Percentiles rank a stretch among this genome's conserved stretches.
Evolutionary conservation across 2,797 vertebrate genomes (phyloP).

Genomic region (Chaetophractus vellerosus): DNA sequence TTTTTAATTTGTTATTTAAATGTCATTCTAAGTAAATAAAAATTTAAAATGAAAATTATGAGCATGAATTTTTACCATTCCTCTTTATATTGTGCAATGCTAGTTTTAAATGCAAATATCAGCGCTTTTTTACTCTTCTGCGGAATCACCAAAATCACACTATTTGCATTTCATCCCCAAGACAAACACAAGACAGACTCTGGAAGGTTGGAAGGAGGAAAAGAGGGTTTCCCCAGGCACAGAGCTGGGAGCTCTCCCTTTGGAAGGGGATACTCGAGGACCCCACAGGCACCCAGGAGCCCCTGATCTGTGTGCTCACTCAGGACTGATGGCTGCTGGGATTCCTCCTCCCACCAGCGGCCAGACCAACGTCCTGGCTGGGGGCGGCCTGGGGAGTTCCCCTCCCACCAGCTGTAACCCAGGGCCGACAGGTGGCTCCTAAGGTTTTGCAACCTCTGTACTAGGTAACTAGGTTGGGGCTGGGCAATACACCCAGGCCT

Average conservation of each 20-base stretch:
- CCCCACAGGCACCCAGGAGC: background rate
- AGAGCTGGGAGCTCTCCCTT: background rate
- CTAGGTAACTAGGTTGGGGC: background rate
- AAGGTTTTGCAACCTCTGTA: background rate
- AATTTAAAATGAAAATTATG: background rate
- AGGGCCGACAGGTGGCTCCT: background rate
- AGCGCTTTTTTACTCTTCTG: slow-evolving; percentile 15
- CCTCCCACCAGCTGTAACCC: background rate
- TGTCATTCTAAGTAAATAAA: slow-evolving; percentile 48
- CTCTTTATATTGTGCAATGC: background rate
- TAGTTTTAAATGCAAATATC: slow-evolving; percentile 32
- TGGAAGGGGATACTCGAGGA: background rate
- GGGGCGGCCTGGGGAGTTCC: background rate
- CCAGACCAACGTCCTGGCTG: background rate
- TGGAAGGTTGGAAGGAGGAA: background rate
- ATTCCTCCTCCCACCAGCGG: background rate
- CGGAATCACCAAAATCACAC: background rate
- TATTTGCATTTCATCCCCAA: background rate
- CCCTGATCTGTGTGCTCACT: too few relatives aligned
- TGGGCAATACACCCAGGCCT: background rate
- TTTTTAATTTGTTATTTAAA: background rate
- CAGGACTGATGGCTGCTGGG: background rate
- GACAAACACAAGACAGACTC: background rate
- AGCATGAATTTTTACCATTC: background rate
- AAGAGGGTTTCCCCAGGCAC: too few relatives aligned